Evolutionary conservation across 2,113 vertebrate genomes (phyloP), one percentile per base, ranked within the genome.

Genomic region (Theristicus caerulescens): DNA sequence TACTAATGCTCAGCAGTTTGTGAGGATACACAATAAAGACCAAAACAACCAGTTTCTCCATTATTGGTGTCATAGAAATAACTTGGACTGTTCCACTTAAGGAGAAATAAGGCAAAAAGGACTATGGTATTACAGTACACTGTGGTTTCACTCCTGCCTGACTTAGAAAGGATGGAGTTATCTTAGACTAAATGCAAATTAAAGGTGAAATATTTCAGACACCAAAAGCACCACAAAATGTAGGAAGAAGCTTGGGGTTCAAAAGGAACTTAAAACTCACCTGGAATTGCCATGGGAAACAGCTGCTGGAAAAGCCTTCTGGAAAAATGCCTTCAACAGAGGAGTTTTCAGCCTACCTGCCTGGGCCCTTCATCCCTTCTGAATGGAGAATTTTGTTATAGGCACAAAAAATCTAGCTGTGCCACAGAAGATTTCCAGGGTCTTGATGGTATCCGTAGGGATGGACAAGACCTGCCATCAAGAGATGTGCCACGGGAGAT

Each of bases 31-130:
- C 34, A 13, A 5, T 25, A 80, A 62, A 82, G 9, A 34, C 9
- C 2, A 0, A 81, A 27, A 26, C 16, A 81, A 62, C 2, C 11
- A 61, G 7, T n/a, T 70, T 16, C 29, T 80, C 34, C 13, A 2
- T 16, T 58, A 59, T 3, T 42, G 8, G 8, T 0, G 0, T n/a
- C 12, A 21, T 0, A 59, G 13, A 65, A 83, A 49, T 44, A 49
- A 15, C 17, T 24, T 36, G 20, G 46, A 32, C 22, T 38, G 22
- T 5, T 52, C 34, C 2, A 4, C 9, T 70, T 69, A 24, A 49
- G 69, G 8, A 72, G 36, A 66, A 84, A 87, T 24, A 31, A 79
- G 11, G 20, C 34, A 65, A 81, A 64, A 64, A 65, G 13, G 16
- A 66, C 42, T 66, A 12, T 5, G n/a, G 15, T 17, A 38, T 87